Percentiles rank a stretch among this genome's conserved stretches.
phyloP scores from a whole-genome alignment of 2,797 vertebrate genomes.

The Lutjanus campechanus region DNA sequence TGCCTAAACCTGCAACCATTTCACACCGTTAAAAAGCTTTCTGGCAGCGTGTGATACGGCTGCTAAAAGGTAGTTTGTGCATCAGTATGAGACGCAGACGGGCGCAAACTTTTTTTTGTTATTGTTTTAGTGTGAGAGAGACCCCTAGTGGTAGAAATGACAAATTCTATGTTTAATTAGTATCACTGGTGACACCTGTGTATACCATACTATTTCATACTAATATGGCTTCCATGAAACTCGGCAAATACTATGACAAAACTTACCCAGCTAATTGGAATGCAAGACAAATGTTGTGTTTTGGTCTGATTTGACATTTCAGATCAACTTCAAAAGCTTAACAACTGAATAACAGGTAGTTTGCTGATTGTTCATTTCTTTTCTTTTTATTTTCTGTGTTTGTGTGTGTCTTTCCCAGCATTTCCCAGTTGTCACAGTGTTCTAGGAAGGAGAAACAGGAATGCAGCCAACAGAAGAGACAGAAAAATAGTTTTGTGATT shows the following conservation, averaged over 20 bases:
- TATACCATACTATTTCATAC: too few relatives aligned
- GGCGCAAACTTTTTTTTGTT: too few relatives aligned
- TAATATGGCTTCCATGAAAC: too few relatives aligned
- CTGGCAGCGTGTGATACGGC: too few relatives aligned
- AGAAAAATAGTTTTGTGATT: slow-evolving; percentile 33
- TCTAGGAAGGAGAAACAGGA: slow-evolving; percentile 56
- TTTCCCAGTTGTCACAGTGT: slow-evolving; percentile 38
- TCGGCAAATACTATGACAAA: not conserved
- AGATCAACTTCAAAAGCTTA: slow-evolving; percentile 21
- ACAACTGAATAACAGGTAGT: slow-evolving; percentile 20
- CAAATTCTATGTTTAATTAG: too few relatives aligned
- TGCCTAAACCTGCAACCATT: too few relatives aligned
- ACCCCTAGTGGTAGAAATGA: too few relatives aligned
- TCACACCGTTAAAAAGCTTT: too few relatives aligned
- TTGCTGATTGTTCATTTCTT: not conserved
- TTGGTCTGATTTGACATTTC: slow-evolving; percentile 21
- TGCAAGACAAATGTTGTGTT: not conserved
- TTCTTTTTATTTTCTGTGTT: not conserved
- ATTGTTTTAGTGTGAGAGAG: too few relatives aligned
- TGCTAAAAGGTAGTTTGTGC: too few relatives aligned
- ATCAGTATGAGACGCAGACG: too few relatives aligned
- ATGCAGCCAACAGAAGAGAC: slow-evolving; percentile 19
- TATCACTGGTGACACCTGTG: too few relatives aligned
- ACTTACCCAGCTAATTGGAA: not conserved
- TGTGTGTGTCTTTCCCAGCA: slow-evolving; percentile 37